These are phyloP conservation scores for Onychostruthus taczanowskii DNA, from an alignment of 2,113 vertebrate genomes.

Conservation along the genomic window DNA sequence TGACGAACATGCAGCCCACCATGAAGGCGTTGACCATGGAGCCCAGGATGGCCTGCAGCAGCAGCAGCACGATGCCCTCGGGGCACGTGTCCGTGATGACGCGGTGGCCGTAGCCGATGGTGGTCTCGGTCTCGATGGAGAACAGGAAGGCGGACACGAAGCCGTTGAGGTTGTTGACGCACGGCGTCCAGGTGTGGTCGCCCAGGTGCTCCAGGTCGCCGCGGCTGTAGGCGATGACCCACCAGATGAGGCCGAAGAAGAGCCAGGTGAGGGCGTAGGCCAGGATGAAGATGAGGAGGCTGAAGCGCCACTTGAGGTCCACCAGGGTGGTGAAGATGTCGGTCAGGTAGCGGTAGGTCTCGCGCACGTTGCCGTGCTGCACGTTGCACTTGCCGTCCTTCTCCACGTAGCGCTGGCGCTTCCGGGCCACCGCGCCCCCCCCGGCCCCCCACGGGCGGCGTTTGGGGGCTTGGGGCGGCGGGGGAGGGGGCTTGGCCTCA, in stretches of 20 bases:
- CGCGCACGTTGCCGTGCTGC: constrained; percentile 90
- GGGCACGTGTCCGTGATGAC: constrained; percentile 97
- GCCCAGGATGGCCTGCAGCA: constrained; percentile 94
- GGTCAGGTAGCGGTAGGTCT: constrained; percentile 94
- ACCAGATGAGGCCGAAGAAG: constrained; percentile 97
- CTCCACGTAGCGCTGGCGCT: constrained; percentile 93
- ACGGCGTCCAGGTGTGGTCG: constrained; percentile 91
- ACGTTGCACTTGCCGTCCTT: constrained; percentile 96
- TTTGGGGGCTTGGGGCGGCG: neutral
- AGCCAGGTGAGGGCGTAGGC: constrained; percentile 97
- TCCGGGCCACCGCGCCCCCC: neutral
- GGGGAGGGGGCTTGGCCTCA: too few species aligned
- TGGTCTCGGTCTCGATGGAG: constrained; percentile 97
- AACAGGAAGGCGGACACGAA: constrained; percentile 97
- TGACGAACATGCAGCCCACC: constrained; percentile 90
- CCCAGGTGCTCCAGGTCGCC: constrained; percentile 95
- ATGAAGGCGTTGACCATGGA: constrained; percentile 99
- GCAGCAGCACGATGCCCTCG: constrained; percentile 90
- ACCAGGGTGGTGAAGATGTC: constrained; percentile 98
- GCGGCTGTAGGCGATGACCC: constrained; percentile 93
- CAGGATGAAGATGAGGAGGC: constrained; percentile 93
- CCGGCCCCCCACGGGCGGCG: neutral
- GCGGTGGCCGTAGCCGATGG: constrained; percentile 93
- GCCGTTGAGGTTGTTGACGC: constrained; percentile 95
- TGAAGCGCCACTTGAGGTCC: constrained; percentile 96